Evolutionary conservation across 2,113 vertebrate species (phyloP).

Genomic region (Muntiacus reevesi): DNA sequence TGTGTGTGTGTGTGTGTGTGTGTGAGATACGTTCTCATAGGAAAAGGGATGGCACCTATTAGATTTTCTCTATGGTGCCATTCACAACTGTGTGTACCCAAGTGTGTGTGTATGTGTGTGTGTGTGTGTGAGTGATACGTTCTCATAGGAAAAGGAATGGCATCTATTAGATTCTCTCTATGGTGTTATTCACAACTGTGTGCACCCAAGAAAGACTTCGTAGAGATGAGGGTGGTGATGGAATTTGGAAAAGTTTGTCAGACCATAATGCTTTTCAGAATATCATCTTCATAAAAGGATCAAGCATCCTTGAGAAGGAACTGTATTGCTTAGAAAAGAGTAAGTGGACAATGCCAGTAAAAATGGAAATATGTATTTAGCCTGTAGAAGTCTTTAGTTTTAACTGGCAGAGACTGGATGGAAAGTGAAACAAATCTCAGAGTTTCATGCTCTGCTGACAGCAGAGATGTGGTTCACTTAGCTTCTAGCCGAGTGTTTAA

Average conservation of each 20-base stretch:
- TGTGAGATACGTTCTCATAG: not conserved
- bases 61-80: not conserved
- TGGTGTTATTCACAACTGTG: not conserved
- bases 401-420: not conserved
- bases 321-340: not conserved
- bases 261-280: not conserved
- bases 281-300: not conserved
- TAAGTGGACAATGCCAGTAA: not conserved
- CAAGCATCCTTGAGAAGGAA: not conserved
- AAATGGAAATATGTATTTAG: not conserved
- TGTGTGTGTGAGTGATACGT: not conserved
- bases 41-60: not conserved
- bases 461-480: slow-evolving; percentile 37
- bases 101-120: not conserved
- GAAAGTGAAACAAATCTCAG: slow-evolving; percentile 48
- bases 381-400: slow-evolving; percentile 21
- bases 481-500: slow-evolving; percentile 21
- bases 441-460: slow-evolving; percentile 41
- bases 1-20: no score
- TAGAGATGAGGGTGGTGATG: not conserved
- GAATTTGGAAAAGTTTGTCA: not conserved
- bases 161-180: not conserved
- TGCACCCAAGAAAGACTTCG: not conserved
- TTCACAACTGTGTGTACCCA: not conserved
- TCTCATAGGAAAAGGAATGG: not conserved